These are phyloP conservation scores for Anthoscopus minutus DNA, from an alignment of 2,113 vertebrate species.

Conservation along the genomic window DNA sequence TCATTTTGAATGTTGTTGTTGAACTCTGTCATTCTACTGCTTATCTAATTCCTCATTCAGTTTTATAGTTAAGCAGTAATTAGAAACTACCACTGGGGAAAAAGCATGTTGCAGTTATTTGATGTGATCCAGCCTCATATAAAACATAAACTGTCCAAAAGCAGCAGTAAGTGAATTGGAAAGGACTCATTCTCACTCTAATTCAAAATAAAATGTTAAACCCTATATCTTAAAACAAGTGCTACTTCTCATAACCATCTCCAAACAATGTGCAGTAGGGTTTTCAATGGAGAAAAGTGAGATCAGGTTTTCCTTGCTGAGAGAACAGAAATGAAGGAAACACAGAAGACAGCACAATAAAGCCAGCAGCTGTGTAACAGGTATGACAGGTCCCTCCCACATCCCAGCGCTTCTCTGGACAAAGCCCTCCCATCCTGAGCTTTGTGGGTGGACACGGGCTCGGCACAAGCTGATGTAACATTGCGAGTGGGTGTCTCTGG, in stretches of 20 bases:
- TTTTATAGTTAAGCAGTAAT: background rate
- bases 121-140: background rate
- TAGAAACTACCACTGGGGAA: background rate
- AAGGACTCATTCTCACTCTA: background rate
- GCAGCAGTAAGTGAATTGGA: background rate
- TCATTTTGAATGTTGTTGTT: background rate
- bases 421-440: background rate
- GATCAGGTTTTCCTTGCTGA: background rate
- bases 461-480: background rate
- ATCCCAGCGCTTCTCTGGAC: background rate
- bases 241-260: background rate
- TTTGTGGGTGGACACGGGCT: background rate
- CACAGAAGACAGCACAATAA: background rate
- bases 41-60: background rate
- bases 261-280: background rate
- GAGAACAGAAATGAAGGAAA: background rate
- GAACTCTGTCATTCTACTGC: background rate
- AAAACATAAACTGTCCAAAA: background rate
- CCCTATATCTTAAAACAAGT: background rate
- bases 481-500: fast-evolving
- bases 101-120: background rate
- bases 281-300: background rate
- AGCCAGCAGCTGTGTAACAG: background rate
- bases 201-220: background rate
- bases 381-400: background rate